These are phyloP conservation scores for Augochlorella aurata DNA, from an alignment of 2,888 invertebrate species.

Conservation along the genomic window DNA sequence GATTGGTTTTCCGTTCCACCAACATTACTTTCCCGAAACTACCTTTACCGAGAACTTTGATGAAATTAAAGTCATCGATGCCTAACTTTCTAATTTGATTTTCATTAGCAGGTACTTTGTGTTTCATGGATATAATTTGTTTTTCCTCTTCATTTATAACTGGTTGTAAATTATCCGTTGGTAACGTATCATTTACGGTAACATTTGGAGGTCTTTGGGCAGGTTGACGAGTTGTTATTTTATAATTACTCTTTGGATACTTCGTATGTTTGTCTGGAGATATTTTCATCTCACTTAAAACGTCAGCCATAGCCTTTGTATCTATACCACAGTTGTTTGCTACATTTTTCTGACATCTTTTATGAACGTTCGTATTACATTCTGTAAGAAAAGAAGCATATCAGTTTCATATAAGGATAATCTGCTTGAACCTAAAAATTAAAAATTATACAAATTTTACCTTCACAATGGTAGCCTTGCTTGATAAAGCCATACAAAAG, in stretches of 20 bases:
- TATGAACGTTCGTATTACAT: constrained; percentile 98
- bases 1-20: constrained; percentile 94
- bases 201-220: constrained; percentile 64
- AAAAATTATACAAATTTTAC: constrained; percentile 80
- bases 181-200: constrained; percentile 66
- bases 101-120: constrained; percentile 57
- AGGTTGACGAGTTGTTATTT: constrained; percentile 60
- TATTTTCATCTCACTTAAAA: constrained; percentile 95
- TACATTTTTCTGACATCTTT: constrained; percentile 99
- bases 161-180: constrained; percentile 48
- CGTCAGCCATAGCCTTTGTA: constrained; percentile 97
- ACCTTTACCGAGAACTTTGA: constrained; percentile 99
- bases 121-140: constrained; percentile 50
- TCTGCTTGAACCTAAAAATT: neutral
- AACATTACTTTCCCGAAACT: constrained; percentile 99
- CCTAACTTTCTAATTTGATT: constrained; percentile 84
- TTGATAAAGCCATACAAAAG: constrained; percentile 97
- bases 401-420: neutral
- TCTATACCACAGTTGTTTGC: constrained; percentile 99
- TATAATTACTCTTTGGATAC: constrained; percentile 75
- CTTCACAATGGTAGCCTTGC: constrained; percentile 98
- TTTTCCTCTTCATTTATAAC: constrained; percentile 41
- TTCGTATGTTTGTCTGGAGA: constrained; percentile 91
- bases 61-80: constrained; percentile 96
- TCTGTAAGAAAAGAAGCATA: constrained; percentile 83